These are phyloP conservation scores for Polymixis flavicincta DNA, from an alignment of 2,888 invertebrate species.

Conservation along the genomic window DNA sequence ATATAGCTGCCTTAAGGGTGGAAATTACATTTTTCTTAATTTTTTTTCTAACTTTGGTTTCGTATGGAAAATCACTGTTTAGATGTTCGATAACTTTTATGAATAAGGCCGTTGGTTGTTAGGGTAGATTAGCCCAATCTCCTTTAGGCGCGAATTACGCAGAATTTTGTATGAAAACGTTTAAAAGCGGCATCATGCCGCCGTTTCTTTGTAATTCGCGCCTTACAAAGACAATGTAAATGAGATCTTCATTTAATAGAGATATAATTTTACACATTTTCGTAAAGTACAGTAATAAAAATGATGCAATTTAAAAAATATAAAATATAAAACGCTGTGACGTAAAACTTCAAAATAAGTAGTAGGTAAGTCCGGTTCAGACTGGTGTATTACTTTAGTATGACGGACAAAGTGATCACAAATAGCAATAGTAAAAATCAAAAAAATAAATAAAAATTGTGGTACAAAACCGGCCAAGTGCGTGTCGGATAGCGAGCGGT, in stretches of 20 bases:
- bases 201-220: too few relatives aligned
- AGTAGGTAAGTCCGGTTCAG: neutral
- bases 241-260: neutral
- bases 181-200: too few relatives aligned
- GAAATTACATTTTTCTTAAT: too few relatives aligned
- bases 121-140: too few relatives aligned
- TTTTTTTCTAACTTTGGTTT: too few relatives aligned
- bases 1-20: neutral
- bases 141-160: too few relatives aligned
- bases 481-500: neutral
- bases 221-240: neutral
- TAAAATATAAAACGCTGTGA: slow-evolving; percentile 6
- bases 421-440: neutral
- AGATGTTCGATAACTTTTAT: too few relatives aligned
- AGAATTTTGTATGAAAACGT: too few relatives aligned
- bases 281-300: neutral
- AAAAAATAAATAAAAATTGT: too few relatives aligned
- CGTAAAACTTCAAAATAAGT: neutral
- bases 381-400: neutral
- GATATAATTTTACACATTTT: neutral
- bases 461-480: neutral
- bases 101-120: too few relatives aligned
- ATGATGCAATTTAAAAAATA: neutral
- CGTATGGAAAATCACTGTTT: too few relatives aligned
- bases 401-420: neutral